Conservation (phyloP, 2,888 invertebrate species). For the Cantharis rufa region DNA sequence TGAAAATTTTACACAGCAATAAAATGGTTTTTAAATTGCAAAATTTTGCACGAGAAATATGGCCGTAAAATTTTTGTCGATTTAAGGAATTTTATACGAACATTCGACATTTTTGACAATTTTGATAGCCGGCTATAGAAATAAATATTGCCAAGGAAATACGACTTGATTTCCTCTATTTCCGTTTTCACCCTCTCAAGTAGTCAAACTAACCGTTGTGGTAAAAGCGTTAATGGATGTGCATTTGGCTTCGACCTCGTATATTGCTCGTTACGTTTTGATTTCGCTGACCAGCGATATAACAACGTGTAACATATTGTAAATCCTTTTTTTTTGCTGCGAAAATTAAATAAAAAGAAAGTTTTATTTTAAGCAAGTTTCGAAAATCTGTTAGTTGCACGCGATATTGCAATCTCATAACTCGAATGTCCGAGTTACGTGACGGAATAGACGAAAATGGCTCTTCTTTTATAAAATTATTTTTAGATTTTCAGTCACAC, state of each 20-base stretch:
- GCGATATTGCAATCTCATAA: conserved; percentile 35
- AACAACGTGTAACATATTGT: conserved; percentile 11
- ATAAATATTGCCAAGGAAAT: conserved; percentile 39
- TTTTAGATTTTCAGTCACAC: conserved; percentile 29
- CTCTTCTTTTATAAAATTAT: conserved; percentile 29
- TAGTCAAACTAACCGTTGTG: conserved; percentile 40
- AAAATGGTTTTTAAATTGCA: background rate
- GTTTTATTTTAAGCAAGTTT: conserved; percentile 28
- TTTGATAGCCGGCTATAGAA: conserved; percentile 16
- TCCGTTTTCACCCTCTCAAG: conserved; percentile 38
- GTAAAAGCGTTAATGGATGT: conserved; percentile 41
- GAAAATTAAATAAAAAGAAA: conserved; percentile 34
- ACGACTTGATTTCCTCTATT: conserved; percentile 44
- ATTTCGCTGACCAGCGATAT: background rate
- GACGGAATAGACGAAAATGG: conserved; percentile 28
- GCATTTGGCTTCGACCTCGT: conserved; percentile 11
- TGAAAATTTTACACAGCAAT: background rate
- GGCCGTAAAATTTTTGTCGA: background rate
- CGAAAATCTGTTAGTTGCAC: conserved; percentile 26
- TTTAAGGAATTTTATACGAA: background rate
- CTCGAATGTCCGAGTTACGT: conserved; percentile 27
- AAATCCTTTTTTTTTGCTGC: conserved; percentile 5
- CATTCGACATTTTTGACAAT: background rate
- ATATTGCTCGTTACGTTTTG: background rate
- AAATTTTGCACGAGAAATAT: background rate